Conservation (phyloP, 2,113 vertebrate species). For the Tragelaphus buxtoni region DNA sequence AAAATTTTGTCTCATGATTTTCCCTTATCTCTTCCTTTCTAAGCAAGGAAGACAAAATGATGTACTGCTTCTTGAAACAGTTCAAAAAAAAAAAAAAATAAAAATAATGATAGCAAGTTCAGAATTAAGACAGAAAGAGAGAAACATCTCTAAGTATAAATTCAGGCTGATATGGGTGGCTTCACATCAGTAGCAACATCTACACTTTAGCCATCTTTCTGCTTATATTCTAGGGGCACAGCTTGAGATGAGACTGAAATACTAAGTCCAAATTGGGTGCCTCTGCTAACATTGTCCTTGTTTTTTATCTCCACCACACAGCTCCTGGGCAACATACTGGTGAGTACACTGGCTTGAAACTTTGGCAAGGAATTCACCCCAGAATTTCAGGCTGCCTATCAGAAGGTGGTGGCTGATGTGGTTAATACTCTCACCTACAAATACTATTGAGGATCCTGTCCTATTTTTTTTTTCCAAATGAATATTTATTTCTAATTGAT, state of each 20-base stretch:
- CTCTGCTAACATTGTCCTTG: background rate
- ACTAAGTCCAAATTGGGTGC: background rate
- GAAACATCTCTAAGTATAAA: background rate
- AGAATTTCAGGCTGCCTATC: conserved; percentile 74
- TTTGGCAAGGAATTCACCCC: conserved; percentile 78
- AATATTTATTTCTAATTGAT: background rate
- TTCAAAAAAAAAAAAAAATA: background rate
- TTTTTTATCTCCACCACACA: conserved; percentile 51
- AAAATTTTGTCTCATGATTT: background rate
- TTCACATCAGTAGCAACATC: background rate
- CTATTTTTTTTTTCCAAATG: background rate
- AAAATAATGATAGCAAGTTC: background rate
- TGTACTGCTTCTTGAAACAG: background rate
- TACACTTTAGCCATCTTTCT: background rate
- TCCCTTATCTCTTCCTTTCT: background rate
- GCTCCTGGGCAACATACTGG: conserved; percentile 86
- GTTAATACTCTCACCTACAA: conserved; percentile 83
- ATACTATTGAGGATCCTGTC: conserved; percentile 81
- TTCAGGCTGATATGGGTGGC: background rate
- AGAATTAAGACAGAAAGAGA: background rate
- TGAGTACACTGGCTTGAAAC: conserved; percentile 79
- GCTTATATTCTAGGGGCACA: background rate
- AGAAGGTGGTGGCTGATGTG: conserved; percentile 87
- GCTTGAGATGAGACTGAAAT: background rate
- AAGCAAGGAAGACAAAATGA: background rate